Base-by-base conservation (phyloP, 1,140 invertebrate species). In the Camponotus floridanus region DNA sequence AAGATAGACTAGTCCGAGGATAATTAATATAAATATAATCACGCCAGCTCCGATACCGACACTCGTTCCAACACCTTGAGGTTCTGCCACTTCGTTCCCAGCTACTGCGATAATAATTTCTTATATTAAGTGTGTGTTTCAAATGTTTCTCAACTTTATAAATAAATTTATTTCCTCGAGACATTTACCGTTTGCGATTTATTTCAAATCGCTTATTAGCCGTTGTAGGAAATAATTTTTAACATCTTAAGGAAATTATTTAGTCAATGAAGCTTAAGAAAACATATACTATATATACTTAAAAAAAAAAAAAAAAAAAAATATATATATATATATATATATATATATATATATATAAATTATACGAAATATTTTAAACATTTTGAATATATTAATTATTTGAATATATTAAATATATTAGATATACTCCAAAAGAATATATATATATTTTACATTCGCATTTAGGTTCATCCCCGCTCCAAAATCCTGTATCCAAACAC, bases 381-480 rank as follows among this genome's bases (percentile, higher is more conserved):
- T 42, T 42, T 8, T 8, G 8, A 42, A 65, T 7, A 67, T 67
- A 11, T 26, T 26, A 26, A 26, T 26, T 26, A 26, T 26, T 26
- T 26, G 48, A n/a, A 70, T 26, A 13, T 70, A 18, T 64, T 6
- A 64, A 18, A 36, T 18, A 39, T 39, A 7, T 39, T n/a, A 55
- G 6, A 9, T 5, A 79, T 7, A 55, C 39, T 65, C 1, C 3
- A 55, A 78, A 18, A 51, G 45, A n/a, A 51, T 36, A n/a, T 26
- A 39, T 6, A 39, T 42, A 42, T 57, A 70, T 78, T 5, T 94
- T 93, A 97, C 96, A 92, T 94, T 98, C 96, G 93, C 98, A 98
- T 90, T 94, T 96, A 0, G 98, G 97, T 89, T 98, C 97, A 21
- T 98, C 97, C 2, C 97, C 98, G 9, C 97, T 98, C 98, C 98